Percentiles rank a stretch among this genome's conserved stretches.
phyloP scores from a whole-genome alignment of 2,113 vertebrate species.

The Myrmecophaga tridactyla region DNA sequence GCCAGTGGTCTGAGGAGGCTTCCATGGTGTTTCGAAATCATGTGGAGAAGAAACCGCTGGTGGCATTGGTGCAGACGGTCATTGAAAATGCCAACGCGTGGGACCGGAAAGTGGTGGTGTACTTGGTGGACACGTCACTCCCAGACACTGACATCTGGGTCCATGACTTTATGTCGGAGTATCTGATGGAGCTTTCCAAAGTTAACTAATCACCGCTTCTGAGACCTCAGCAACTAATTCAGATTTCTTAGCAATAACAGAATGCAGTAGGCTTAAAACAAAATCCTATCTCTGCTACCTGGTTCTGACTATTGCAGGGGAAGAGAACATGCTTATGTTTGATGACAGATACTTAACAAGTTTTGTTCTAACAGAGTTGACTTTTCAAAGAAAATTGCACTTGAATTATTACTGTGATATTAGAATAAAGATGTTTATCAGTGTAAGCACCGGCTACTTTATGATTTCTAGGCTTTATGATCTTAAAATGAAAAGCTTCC shows the following conservation, averaged over 20 bases:
- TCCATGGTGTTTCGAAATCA: conserved; percentile 95
- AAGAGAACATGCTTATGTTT: conserved; percentile 75
- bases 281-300: conserved; percentile 73
- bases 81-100: conserved; percentile 84
- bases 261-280: conserved; percentile 72
- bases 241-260: conserved; percentile 81
- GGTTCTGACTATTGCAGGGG: conserved; percentile 75
- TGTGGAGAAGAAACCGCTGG: conserved; percentile 92
- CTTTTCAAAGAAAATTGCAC: conserved; percentile 81
- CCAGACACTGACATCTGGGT: conserved; percentile 92
- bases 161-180: conserved; percentile 91
- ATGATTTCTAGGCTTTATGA: conserved; percentile 4
- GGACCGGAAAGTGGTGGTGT: conserved; percentile 88
- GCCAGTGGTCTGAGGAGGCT: conserved; percentile 93
- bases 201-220: conserved; percentile 76
- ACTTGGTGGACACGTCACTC: conserved; percentile 91
- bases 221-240: conserved; percentile 72
- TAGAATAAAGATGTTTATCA: conserved; percentile 84
- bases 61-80: conserved; percentile 90
- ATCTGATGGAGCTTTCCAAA: conserved; percentile 83
- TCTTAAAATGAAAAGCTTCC: neutral
- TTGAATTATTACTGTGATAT: conserved; percentile 83
- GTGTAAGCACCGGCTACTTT: conserved; percentile 68
- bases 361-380: conserved; percentile 82
- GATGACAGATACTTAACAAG: conserved; percentile 80